Evolutionary conservation across 2,113 vertebrate species (phyloP).

Genomic region (Pituophis catenifer): DNA sequence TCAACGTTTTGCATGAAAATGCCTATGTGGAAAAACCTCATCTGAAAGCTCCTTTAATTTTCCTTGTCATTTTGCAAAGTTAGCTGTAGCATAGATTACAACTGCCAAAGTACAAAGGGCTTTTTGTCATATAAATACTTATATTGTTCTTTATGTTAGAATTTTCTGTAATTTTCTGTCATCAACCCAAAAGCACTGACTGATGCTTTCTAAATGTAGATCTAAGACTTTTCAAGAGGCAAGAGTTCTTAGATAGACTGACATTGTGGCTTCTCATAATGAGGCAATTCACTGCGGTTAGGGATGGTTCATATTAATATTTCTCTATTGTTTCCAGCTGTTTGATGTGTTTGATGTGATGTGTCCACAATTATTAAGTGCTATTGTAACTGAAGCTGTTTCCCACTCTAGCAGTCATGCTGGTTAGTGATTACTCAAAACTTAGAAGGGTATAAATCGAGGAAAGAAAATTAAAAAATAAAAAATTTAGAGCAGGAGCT

Average conservation of each 20-base stretch:
- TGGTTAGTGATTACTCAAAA: not conserved
- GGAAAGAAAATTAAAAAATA: not conserved
- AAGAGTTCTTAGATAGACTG: not conserved
- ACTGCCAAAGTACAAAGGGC: not conserved
- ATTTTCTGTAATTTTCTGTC: not conserved
- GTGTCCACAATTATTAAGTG: not conserved
- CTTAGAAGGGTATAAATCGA: not conserved
- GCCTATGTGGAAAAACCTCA: not conserved
- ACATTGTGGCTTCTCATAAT: not conserved
- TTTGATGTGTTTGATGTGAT: not conserved
- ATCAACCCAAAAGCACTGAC: not conserved
- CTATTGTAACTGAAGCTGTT: not conserved
- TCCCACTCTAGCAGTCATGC: not conserved
- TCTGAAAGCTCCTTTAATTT: not conserved
- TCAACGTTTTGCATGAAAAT: not conserved
- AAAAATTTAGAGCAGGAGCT: not conserved
- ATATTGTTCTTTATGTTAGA: not conserved
- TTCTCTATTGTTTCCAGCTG: not conserved
- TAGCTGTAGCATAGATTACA: not conserved
- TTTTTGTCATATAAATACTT: not conserved
- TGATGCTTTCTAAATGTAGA: not conserved
- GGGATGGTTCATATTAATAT: not conserved
- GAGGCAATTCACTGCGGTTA: not conserved
- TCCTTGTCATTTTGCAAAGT: not conserved
- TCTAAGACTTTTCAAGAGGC: not conserved